Evolutionary conservation across 2,797 vertebrate species (phyloP).

Genomic region (Dendrocincla tyrannina): DNA sequence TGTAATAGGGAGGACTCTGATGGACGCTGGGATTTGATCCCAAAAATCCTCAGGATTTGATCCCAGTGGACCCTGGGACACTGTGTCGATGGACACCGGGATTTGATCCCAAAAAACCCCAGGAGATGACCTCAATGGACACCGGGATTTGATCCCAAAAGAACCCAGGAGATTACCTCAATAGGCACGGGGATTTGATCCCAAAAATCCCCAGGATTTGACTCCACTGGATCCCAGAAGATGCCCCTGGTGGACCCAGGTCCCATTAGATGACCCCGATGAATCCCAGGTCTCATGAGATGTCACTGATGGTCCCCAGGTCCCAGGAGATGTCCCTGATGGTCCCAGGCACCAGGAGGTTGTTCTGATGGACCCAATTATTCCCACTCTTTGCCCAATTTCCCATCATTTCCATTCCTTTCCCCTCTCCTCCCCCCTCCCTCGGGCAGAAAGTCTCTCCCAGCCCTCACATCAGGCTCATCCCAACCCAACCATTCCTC

Average conservation of each 20-base stretch:
- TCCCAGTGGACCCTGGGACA: too few relatives aligned
- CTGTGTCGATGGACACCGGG: not conserved
- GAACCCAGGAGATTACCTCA: not conserved
- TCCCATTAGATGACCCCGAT: not conserved
- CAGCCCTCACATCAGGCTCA: rapidly evolving
- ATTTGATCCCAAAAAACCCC: not conserved
- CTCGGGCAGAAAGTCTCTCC: rapidly evolving
- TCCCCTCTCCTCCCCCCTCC: rapidly evolving
- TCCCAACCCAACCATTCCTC: too few relatives aligned
- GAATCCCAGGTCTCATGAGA: too few relatives aligned
- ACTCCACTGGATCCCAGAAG: not conserved
- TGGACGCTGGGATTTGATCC: not conserved
- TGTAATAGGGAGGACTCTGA: too few relatives aligned
- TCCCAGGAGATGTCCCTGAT: too few relatives aligned
- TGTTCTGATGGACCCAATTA: rapidly evolving
- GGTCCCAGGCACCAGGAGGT: not conserved
- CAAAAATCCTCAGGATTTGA: too few relatives aligned
- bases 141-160: too few relatives aligned
- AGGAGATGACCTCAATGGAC: not conserved
- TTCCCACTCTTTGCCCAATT: not conserved
- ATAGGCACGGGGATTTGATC: too few relatives aligned
- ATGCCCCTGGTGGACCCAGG: not conserved
- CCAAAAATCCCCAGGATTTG: not conserved
- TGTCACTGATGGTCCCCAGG: too few relatives aligned
- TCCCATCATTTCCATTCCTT: rapidly evolving